Base-by-base conservation (phyloP, 2,888 invertebrate genomes). In the Hypolimnas misippus region DNA sequence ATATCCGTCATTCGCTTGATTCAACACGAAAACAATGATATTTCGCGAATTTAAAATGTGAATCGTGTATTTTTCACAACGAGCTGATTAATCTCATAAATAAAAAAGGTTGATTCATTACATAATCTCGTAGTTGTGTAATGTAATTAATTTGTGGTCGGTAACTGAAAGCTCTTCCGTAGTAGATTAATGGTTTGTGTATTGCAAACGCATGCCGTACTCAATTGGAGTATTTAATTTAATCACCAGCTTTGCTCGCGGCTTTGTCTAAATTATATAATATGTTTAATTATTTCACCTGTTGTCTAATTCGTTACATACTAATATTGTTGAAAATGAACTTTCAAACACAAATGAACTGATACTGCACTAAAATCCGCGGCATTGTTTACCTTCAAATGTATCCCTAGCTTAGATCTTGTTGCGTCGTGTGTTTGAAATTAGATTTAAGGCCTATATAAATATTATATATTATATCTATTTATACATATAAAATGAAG, bases 111-210 rank as follows among this genome's bases (percentile, higher is more conserved):
- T 63, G 51, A 65, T 64, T 62, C 58, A 65, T 65, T 65, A 67
- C 65, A 71, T 69, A 67, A 65, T 75, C 65, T 71, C 70, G 72
- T 78, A 76, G 76, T 73, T 75, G 67, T 74, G 76, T 81, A 77
- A 79, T 80, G 79, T 81, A 85, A 87, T 86, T 86, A 86, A 87
- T 86, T 84, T 82, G 83, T 83, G 84, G 84, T 76, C 76, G 79
- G 81, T 78, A 82, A 80, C 83, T 78, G 83, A 81, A 83, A 83
- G 81, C 83, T 80, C 79, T 77, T 75, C 74, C 73, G 73, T 73
- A 76, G 70, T 78, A 79, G 83, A 87, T 87, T 84, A 86, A 87
- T 86, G 83, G 81, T 78, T 78, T 79, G 81, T 76, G 77, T 82
- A 83, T 82, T 82, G 75, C 78, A 78, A 83, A 77, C 78, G 70